phyloP scores from a whole-genome alignment of 2,113 vertebrate species.

The Oriolus oriolus region DNA sequence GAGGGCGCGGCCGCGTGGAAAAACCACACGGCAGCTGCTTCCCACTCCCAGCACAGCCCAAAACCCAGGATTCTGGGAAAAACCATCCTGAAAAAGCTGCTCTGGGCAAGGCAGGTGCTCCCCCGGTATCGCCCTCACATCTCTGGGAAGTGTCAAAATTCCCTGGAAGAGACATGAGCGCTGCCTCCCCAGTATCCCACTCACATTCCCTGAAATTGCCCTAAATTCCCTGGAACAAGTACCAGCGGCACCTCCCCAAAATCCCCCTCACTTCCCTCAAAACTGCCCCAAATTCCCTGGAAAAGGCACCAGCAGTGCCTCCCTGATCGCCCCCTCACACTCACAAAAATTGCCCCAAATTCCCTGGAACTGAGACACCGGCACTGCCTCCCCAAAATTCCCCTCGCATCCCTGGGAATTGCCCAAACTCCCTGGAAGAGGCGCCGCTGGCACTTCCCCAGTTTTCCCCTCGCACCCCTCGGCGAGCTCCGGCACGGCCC shows the following conservation, averaged over 20 bases:
- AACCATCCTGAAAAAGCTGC: neutral
- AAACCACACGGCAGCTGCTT: neutral
- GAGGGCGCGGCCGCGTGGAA: neutral
- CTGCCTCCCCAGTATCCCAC: too few species aligned
- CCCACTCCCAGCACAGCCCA: neutral
- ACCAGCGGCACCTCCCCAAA: too few species aligned
- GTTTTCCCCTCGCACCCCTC: too few species aligned
- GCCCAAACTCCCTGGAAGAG: neutral
- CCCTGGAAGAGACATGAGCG: too few species aligned
- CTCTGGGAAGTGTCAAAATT: fast-evolving
- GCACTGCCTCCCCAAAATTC: neutral
- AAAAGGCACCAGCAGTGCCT: fast-evolving
- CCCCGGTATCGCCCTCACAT: fast-evolving
- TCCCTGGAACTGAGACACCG: neutral
- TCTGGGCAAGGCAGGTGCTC: neutral
- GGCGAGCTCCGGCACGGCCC: neutral
- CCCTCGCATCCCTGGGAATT: neutral
- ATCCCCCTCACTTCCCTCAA: too few species aligned
- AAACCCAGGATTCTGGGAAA: neutral
- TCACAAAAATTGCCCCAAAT: too few species aligned
- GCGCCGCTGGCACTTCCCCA: neutral
- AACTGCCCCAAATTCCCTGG: too few species aligned
- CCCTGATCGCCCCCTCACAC: too few species aligned
- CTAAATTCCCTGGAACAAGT: too few species aligned
- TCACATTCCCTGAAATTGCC: too few species aligned